Evolutionary conservation across 64 coral and sea anemone genomes (phyloP), one percentile per base, ranked within the genome.

Genomic region (Montipora sp.): DNA sequence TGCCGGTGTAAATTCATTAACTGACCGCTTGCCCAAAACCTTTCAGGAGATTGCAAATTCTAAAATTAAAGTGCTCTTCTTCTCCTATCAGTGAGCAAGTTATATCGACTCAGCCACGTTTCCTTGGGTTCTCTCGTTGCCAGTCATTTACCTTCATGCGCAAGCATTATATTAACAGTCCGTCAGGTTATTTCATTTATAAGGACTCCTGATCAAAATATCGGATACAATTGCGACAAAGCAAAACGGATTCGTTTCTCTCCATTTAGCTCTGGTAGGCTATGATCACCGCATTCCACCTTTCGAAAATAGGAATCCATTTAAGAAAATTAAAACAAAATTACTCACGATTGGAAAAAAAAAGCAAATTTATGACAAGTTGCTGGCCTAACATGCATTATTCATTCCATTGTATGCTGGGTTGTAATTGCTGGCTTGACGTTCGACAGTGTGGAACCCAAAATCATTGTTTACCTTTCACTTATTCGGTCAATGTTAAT

Each of bases 401-500:
- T 63, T 63, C 60, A 63, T 63, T 63, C 14, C 11, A 63, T 63
- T 63, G 60, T 63, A 11, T 63, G 8, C 60, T 16, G 14, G 14
- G 9, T 47, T 76, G 21, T 4, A 76, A 63, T 63, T 63, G 13
- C 60, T 14, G 9, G 60, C 46, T 43, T 46, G 46, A 78, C 15
- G 75, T 36, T 36, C 27, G 27, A 46, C 75, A 51, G 18, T 36
- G 75, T 78, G 46, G 75, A 48, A 49, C 5, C 46, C 3, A 78
- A 36, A 19, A 4, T 69, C 82, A 70, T 72, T 84, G 81, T 84
- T 84, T 84, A 48, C 19, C 65, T 50, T 11, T 71, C 82, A 15
- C 65, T 85, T 20, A 12, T 44, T 13, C 15, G 82, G 82, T 85
- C 82, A 85, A 85, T 85, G 82, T 85, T 85, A 85, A 85, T 85